Evolutionary conservation across 1,140 invertebrate genomes (phyloP), one percentile per base, ranked within the genome.

Genomic region (Antheraea pernyi): DNA sequence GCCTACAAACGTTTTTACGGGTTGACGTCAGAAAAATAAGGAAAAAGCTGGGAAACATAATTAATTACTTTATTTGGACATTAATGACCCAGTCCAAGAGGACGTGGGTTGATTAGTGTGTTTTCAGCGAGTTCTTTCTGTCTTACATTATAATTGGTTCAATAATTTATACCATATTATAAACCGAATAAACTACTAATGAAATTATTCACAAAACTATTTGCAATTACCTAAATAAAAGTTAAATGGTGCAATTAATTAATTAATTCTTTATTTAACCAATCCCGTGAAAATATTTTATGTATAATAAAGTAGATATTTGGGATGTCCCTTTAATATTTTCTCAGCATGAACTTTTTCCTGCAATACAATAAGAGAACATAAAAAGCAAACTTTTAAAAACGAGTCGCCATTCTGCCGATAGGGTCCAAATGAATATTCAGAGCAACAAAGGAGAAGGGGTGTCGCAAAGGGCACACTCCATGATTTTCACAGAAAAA

Each of bases 11-110:
- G 86, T 86, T 88, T 89, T 89, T 86, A 86, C 83, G 81, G 75
- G 77, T 70, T 70, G 70, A 80, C 81, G 82, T 83, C 81, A 84
- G 76, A 81, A 83, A 89, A 89, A 87, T 83, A 80, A 83, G 83
- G 82, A 81, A 85, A 88, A 86, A 84, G 85, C 83, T 77, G 72
- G 68, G 74, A 75, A 86, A 85, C 82, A 82, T 88, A 91, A 90
- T 91, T 90, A 90, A 91, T 91, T 90, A 88, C 86, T 85, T 86
- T 86, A 87, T 89, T 88, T 86, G 86, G 87, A 89, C 85, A 91
- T 89, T 91, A 89, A 89, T 86, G 87, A 88, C 82, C 74, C 73
- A 78, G 80, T 83, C 84, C 81, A 83, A 82, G 80, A 76, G 77
- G 80, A 87, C 77, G 81, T 82, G 76, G 82, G 82, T 83, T 85